These are phyloP conservation scores for Ia io DNA, from an alignment of 2,113 vertebrate species.

Conservation along the genomic window DNA sequence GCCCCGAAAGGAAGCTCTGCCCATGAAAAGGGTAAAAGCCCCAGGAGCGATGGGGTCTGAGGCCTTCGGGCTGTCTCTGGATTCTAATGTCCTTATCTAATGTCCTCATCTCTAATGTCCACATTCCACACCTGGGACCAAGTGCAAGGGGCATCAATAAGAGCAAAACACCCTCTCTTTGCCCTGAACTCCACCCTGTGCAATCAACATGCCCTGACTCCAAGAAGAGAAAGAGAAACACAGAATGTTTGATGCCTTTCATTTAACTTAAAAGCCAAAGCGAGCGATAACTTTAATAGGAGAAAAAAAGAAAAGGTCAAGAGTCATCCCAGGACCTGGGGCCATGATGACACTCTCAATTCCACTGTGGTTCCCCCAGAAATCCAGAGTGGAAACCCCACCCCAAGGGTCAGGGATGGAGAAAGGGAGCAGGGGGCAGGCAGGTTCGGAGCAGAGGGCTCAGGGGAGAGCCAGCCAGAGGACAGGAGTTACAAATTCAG, in stretches of 20 bases:
- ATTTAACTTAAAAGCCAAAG: background rate
- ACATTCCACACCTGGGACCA: background rate
- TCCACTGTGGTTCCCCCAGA: background rate
- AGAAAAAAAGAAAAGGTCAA: background rate
- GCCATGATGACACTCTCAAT: background rate
- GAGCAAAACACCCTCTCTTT: background rate
- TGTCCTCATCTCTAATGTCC: background rate
- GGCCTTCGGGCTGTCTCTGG: background rate
- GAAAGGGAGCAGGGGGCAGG: background rate
- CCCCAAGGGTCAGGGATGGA: background rate
- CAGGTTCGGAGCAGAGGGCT: no score
- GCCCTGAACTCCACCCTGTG: background rate
- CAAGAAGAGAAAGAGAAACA: background rate
- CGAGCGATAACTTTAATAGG: background rate
- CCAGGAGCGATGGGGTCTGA: background rate
- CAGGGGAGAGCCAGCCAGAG: background rate
- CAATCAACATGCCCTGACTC: background rate
- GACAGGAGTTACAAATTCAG: background rate
- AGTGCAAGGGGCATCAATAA: rapidly evolving
- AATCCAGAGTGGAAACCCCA: background rate
- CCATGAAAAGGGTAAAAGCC: background rate
- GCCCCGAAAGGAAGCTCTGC: background rate
- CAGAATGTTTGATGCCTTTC: background rate
- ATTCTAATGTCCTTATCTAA: background rate
- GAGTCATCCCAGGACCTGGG: background rate